Evolutionary conservation across 2,888 invertebrate genomes (phyloP), one percentile per base, ranked within the genome.

Genomic region (Polietes domitor): DNA sequence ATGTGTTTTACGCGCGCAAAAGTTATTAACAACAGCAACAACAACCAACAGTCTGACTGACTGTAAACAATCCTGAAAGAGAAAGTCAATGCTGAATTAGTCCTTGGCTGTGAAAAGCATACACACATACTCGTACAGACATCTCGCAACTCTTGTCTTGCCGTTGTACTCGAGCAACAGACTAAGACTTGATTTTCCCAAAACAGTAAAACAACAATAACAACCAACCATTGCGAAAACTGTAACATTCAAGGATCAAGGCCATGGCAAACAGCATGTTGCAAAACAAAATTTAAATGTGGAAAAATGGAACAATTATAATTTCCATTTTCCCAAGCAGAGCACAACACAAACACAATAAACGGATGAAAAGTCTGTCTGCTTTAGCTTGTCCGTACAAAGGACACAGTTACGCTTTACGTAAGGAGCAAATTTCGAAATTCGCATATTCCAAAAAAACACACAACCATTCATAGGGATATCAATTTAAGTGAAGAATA

Each of bases 1-100:
- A 79, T 81, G 70, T 55, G 61, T 77, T 79, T 78, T 79, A 70
- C 32, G 80, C 78, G 77, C 75, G 76, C 71, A 76, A 84, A 83
- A 58, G 12, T 76, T 83, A 43, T 37, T 63, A 43, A 21, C 43
- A 37, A 63, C 32, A 43, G 21, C 37, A 68, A 43, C 24, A 41
- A 21, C 43, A 43, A 43, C 15, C 15, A 32, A 6, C 63, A 63
- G 6, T 65, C 37, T 9, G 37, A 3, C 37, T 17, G 72, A 68
- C n/a, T 43, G 70, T 68, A 72, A 79, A 79, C 55, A 81, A 70
- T 70, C 24, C n/a, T 47, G 32, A 55, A 68, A 76, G 24, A 76
- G 65, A 76, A 82, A 81, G 73, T 81, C 76, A 81, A 65, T 28
- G 37, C 50, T 10, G 43, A 68, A 68, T 24, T 41, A 17, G 12